Base-by-base conservation (phyloP, 2,797 vertebrate species). In the Astyanax mexicanus region DNA sequence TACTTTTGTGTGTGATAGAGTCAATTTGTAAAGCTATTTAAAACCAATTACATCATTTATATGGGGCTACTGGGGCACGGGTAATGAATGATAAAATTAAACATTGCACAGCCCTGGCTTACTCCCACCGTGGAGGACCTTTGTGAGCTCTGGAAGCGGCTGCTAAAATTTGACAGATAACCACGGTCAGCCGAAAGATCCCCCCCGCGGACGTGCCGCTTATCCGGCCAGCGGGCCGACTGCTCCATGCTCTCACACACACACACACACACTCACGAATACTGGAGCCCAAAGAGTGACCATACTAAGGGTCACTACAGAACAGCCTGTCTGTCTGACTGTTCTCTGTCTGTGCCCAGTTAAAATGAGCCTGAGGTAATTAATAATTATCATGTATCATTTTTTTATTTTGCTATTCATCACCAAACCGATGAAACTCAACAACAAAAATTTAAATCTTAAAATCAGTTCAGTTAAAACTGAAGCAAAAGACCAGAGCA, bases 41-140 rank as follows among this genome's bases (percentile, higher is more conserved):
- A 90, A 90, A 84, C 79, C 82, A 87, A 86, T 90, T 91, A 87
- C 79, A 78, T 77, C 37, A 82, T 72, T 78, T 72, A 58, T 72
- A 78, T 55, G 65, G 57, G 87, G 83, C 90, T 70, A 87, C 88
- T 64, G 47, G 88, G 81, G 88, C 85, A 88, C 82, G 77, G 72
- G 86, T 83, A 91, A 91, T 91, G 87, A 86, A 91, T 89, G 92
- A 89, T 87, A 86, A 91, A 89, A 88, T 90, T 87, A 91, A 92
- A 89, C 81, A 86, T 84, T 83, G 90, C 88, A 88, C 90, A 91
- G 87, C 89, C 87, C 88, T 80, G 83, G 80, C 84, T 89, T 87
- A 86, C 81, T 84, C 89, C 88, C 89, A 78, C 88, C 21, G 57
- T 57, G 58, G 44, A 84, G 83, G 81, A 84, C 79, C 74, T 89